Conservation (phyloP, 2,797 vertebrate genomes). For the Clarias fuscus region DNA sequence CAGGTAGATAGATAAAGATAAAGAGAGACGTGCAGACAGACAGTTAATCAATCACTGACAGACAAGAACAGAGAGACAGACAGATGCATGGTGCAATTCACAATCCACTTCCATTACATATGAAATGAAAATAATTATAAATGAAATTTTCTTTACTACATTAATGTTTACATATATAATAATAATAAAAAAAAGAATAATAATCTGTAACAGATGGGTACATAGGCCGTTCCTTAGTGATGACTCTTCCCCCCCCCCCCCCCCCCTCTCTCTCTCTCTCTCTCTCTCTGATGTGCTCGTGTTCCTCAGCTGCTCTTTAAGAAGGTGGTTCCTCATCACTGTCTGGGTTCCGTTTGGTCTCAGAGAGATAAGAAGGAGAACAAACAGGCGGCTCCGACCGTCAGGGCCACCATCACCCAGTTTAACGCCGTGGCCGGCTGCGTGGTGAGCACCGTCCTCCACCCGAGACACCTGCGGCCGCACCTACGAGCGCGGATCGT, state of each 20-base stretch:
- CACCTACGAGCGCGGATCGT: conserved; percentile 88
- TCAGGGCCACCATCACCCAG: conserved; percentile 92
- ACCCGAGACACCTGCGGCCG: conserved; percentile 78
- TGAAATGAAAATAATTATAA: neutral
- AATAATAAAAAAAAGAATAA: neutral
- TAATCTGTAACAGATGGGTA: neutral
- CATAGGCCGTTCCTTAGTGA: neutral
- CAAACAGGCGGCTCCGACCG: conserved; percentile 84
- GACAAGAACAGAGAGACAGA: no score
- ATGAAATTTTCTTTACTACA: neutral
- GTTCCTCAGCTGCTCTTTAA: conserved; percentile 85
- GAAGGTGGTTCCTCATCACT: conserved; percentile 92
- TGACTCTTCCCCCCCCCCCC: neutral
- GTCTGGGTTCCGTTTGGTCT: conserved; percentile 93
- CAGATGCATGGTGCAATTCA: neutral
- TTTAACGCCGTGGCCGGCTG: conserved; percentile 88
- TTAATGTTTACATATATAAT: neutral
- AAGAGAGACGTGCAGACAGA: no score
- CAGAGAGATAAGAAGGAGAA: conserved; percentile 89
- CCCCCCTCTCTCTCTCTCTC: neutral
- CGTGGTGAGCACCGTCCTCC: conserved; percentile 87
- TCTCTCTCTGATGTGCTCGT: neutral
- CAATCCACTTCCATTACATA: neutral
- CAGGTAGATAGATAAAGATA: neutral
- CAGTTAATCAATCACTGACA: no score